A percentile compares a stretch with the other conserved stretches of the same genome.
These are phyloP conservation scores for Dendroctonus ponderosae DNA, from an alignment of 1,140 invertebrate species.

Conservation along the genomic window DNA sequence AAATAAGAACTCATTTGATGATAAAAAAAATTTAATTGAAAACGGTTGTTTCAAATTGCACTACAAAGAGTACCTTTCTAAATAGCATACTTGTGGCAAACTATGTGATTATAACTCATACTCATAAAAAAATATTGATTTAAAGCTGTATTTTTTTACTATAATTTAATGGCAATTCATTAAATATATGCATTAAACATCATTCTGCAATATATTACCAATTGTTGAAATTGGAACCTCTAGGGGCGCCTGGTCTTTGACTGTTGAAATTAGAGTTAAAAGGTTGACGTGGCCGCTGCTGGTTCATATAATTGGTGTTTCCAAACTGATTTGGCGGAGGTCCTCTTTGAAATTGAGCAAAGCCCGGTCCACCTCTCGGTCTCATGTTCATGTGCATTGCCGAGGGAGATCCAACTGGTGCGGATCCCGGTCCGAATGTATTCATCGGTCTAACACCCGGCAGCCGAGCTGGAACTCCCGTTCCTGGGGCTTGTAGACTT, in stretches of 20 bases:
- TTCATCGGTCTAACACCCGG: too few relatives aligned
- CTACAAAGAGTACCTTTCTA: too few relatives aligned
- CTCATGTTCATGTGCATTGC: neutral
- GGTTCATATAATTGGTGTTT: constrained; percentile 2
- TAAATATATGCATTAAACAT: too few relatives aligned
- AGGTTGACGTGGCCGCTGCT: constrained; percentile 1
- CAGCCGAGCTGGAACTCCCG: neutral
- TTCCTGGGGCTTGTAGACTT: neutral
- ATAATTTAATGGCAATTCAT: too few relatives aligned
- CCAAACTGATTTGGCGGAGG: constrained; percentile 5
- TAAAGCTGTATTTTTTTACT: too few relatives aligned
- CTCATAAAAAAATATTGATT: too few relatives aligned
- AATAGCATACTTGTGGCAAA: too few relatives aligned
- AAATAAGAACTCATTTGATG: too few relatives aligned
- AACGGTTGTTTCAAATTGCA: too few relatives aligned
- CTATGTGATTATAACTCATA: too few relatives aligned
- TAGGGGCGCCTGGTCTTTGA: constrained; percentile 1
- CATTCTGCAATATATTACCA: constrained; percentile 1
- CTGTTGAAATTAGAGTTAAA: constrained; percentile 11
- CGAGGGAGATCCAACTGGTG: neutral
- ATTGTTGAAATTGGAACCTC: constrained; percentile 7
- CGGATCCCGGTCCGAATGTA: neutral
- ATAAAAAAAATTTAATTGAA: too few relatives aligned
- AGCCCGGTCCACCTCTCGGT: neutral
- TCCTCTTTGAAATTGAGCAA: neutral